phyloP scores from a whole-genome alignment of 2,113 vertebrate species.

The Misgurnus mizolepis region DNA sequence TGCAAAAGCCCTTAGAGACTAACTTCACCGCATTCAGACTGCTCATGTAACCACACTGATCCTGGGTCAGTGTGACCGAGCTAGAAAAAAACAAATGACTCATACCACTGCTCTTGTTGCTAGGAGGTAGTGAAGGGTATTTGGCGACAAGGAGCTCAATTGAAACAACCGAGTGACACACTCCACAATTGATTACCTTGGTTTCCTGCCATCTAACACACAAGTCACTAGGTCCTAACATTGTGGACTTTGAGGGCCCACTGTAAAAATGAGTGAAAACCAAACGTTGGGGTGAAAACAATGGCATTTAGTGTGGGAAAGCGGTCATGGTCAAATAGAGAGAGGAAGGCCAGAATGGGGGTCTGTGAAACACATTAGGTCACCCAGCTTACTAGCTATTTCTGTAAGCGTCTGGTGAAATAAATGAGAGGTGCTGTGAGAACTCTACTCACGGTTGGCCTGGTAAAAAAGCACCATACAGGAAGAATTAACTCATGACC shows the following conservation, averaged over 20 bases:
- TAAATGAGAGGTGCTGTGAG: conserved; percentile 12
- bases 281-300: conserved; percentile 47
- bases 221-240: conserved; percentile 5
- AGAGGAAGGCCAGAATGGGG: background rate
- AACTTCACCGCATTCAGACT: conserved; percentile 23
- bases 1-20: conserved; percentile 27
- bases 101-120: conserved; percentile 36
- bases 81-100: conserved; percentile 17
- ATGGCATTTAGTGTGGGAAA: conserved; percentile 46
- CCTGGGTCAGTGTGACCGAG: conserved; percentile 25
- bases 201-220: conserved; percentile 21
- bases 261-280: conserved; percentile 28
- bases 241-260: background rate
- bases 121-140: conserved; percentile 20
- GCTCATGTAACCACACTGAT: conserved; percentile 14
- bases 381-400: conserved; percentile 15
- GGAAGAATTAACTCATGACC: background rate
- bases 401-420: conserved; percentile 7
- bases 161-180: conserved; percentile 17
- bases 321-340: conserved; percentile 35
- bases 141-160: conserved; percentile 26
- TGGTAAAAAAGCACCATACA: conserved; percentile 5
- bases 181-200: conserved; percentile 36
- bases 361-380: conserved; percentile 49
- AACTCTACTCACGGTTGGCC: conserved; percentile 8